Base-by-base conservation (phyloP, 2,797 vertebrate species). In the Antennarius maculatus region DNA sequence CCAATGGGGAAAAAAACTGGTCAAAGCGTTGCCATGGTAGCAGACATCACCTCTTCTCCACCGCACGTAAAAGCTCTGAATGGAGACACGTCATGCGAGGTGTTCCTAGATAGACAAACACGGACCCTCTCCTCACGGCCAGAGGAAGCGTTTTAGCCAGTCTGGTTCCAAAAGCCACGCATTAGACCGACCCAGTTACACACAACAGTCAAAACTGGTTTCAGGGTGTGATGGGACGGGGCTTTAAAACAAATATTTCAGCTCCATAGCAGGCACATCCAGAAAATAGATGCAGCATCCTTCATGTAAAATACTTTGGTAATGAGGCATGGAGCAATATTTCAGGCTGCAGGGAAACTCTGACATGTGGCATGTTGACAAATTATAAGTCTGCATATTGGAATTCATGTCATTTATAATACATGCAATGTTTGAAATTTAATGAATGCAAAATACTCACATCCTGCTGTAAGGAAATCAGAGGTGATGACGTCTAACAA, bases 291-390 rank as follows among this genome's bases (percentile, higher is more conserved):
- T 1, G n/a, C 29, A 3, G 23, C 27, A 16, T 14, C 9, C 47
- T 2, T 55, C 51, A 50, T 76, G 69, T 69, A 64, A 74, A 77
- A 70, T 43, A 61, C 23, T 27, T 45, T n/a, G 70, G 75, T 69
- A 85, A 85, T 78, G 67, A 78, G 63, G 59, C 74, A 28, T 71
- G 54, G 14, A 23, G 46, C 71, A 77, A 66, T 62, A 72, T 83
- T 79, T 77, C 74, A 79, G 69, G 74, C 80, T 41, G 55, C 71
- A 57, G 27, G 69, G 55, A 57, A 66, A 66, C 49, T 54, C 54
- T 80, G 79, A 82, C 72, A 62, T 2, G 37, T 65, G 71, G 54
- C 12, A 42, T 50, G 69, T 59, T 81, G 81, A 84, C 51, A 62
- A 73, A 77, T 71, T 34, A 34, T 34, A 1, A 34, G 31, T 34